Evolutionary conservation across 2,113 vertebrate genomes (phyloP).

Genomic region (Microtus ochrogaster): DNA sequence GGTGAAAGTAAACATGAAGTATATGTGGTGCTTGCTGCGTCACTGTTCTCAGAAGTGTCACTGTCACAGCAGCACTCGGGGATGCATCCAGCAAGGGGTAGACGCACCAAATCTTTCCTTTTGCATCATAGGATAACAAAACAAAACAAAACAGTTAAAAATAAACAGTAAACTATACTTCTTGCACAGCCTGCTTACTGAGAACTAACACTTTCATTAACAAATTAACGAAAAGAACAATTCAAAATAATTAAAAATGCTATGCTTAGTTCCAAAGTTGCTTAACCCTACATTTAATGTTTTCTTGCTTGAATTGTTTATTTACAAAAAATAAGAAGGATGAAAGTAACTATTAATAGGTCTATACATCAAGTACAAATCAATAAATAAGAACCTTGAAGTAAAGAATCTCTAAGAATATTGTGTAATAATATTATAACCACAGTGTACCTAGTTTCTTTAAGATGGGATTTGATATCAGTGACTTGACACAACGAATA

Average conservation of each 20-base stretch:
- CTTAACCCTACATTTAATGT: background rate
- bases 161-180: background rate
- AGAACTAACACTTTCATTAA: background rate
- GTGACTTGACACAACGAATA: background rate
- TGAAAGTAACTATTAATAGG: background rate
- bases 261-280: background rate
- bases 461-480: background rate
- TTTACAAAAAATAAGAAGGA: background rate
- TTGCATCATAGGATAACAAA: background rate
- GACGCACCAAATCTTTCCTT: background rate
- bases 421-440: background rate
- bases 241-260: constrained; percentile 15
- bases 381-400: background rate
- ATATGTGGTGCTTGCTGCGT: background rate
- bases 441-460: background rate
- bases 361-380: background rate
- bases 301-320: background rate
- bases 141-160: background rate
- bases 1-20: background rate
- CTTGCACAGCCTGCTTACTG: background rate
- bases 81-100: background rate
- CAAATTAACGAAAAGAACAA: background rate
- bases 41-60: background rate
- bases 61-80: background rate
- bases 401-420: background rate